Conservation (phyloP, 2,888 invertebrate species). For the Lasioglossum morio region DNA sequence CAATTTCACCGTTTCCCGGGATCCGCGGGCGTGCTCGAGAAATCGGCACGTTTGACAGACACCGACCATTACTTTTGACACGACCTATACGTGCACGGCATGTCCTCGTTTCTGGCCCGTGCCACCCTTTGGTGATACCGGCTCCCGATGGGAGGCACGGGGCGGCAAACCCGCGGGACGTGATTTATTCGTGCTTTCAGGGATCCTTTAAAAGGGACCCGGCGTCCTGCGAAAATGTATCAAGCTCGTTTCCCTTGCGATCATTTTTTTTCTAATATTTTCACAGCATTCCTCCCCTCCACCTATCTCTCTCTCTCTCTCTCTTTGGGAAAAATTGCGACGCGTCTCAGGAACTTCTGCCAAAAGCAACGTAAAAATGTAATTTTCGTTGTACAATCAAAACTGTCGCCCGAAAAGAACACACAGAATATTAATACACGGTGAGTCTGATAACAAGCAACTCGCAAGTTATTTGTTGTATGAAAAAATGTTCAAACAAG, state of each 20-base stretch:
- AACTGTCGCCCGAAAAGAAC: not conserved
- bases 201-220: conserved; percentile 68
- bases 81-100: conserved; percentile 63
- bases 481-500: too few relatives aligned
- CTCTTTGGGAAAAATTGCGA: not conserved
- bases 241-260: conserved; percentile 26
- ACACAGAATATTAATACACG: too few relatives aligned
- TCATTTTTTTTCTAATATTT: conserved; percentile 34
- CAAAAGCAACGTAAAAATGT: conserved; percentile 27
- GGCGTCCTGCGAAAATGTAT: conserved; percentile 44
- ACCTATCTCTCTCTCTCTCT: not conserved
- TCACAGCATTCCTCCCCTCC: not conserved
- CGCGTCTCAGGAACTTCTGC: not conserved
- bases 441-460: too few relatives aligned
- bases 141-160: conserved; percentile 17
- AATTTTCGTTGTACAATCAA: not conserved
- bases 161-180: conserved; percentile 59
- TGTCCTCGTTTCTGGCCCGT: conserved; percentile 41
- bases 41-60: conserved; percentile 66
- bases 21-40: conserved; percentile 22
- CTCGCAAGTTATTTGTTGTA: too few relatives aligned
- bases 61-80: conserved; percentile 77
- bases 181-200: conserved; percentile 75
- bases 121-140: conserved; percentile 22
- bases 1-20: conserved; percentile 28